A percentile compares a stretch with the other conserved stretches of the same genome.
phyloP scores from a whole-genome alignment of 1,140 invertebrate species.

The Hirudo medicinalis region DNA sequence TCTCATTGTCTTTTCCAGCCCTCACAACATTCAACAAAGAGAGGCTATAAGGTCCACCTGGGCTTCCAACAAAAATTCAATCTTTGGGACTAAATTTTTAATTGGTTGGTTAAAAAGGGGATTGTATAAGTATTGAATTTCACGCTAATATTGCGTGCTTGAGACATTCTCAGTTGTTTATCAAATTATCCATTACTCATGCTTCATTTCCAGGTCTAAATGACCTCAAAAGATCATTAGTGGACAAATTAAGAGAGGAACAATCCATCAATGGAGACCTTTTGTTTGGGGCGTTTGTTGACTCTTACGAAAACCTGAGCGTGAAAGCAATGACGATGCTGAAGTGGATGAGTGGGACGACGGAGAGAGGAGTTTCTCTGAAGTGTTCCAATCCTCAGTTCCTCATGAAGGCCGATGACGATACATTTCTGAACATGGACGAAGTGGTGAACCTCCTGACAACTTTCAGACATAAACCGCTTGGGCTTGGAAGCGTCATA shows the following conservation, averaged over 20 bases:
- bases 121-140: no score
- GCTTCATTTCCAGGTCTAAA: neutral
- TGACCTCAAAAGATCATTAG: neutral
- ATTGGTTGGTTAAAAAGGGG: no score
- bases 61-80: no score
- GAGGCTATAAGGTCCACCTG: no score
- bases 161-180: no score
- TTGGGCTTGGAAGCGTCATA: conserved; percentile 30
- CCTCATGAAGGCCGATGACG: conserved; percentile 20
- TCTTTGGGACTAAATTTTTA: no score
- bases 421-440: conserved; percentile 17
- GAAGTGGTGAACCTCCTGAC: conserved; percentile 3
- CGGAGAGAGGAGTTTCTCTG: neutral
- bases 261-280: neutral
- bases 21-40: no score
- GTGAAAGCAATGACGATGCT: conserved; percentile 12
- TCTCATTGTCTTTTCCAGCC: no score
- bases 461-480: neutral
- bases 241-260: neutral
- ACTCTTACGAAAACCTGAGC: conserved; percentile 6
- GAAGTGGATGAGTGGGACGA: neutral
- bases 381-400: neutral
- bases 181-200: no score
- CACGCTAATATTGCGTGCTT: no score
- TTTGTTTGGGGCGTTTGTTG: conserved; percentile 5